These are phyloP conservation scores for Takifugu ocellatus DNA, from an alignment of 2,797 vertebrate genomes.

Conservation along the genomic window DNA sequence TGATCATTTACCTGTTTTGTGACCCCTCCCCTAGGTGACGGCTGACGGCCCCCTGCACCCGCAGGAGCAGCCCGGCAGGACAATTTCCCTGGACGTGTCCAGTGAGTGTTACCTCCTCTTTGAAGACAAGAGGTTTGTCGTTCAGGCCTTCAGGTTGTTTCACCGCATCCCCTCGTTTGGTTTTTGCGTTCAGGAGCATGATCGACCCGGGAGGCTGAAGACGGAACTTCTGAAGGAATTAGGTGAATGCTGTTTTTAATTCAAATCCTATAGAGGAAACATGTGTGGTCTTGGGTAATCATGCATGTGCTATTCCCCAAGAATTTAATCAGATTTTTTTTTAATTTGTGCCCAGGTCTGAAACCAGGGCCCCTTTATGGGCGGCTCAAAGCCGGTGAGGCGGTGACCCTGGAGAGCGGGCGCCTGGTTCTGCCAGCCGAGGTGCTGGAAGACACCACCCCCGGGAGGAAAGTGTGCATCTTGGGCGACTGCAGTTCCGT, in stretches of 20 bases:
- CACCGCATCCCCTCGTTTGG: constrained; percentile 92
- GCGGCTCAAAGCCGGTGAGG: constrained; percentile 81
- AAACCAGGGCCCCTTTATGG: constrained; percentile 87
- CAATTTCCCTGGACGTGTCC: constrained; percentile 67
- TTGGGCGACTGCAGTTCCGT: constrained; percentile 86
- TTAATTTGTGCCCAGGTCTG: constrained; percentile 71
- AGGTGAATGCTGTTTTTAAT: constrained; percentile 64
- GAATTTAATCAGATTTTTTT: neutral
- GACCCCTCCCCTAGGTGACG: constrained; percentile 43
- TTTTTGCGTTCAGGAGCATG: constrained; percentile 83
- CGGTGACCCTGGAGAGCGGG: constrained; percentile 78
- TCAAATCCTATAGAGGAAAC: neutral
- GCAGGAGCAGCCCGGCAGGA: constrained; percentile 74
- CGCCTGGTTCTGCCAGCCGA: constrained; percentile 71
- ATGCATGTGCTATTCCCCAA: no score
- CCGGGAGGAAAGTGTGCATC: constrained; percentile 88
- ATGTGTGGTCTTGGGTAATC: neutral
- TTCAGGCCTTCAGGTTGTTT: constrained; percentile 87
- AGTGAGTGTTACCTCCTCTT: constrained; percentile 78
- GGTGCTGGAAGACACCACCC: constrained; percentile 76
- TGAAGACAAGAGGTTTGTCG: constrained; percentile 79
- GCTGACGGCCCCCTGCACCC: constrained; percentile 58
- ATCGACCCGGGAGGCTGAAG: constrained; percentile 82
- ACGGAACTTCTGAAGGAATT: constrained; percentile 82
- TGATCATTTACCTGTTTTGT: neutral